Base-by-base conservation (phyloP, 2,113 vertebrate genomes). In the Scatophagus argus region DNA sequence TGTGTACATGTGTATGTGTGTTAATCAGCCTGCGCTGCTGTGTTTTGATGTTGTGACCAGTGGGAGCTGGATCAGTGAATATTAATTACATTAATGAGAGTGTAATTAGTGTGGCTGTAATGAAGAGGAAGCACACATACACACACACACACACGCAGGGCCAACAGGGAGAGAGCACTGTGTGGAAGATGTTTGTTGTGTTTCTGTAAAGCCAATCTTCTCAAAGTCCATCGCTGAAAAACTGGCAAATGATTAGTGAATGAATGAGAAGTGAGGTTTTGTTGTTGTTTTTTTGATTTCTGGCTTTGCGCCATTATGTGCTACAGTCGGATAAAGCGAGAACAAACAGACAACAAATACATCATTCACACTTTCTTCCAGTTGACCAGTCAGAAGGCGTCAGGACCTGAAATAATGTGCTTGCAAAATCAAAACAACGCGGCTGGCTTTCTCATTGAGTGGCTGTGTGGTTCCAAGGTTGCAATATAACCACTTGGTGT, bases 21-120 rank as follows among this genome's bases (percentile, higher is more conserved):
- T 88, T 91, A 86, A 87, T 90, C 85, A 85, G 82, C 81, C 79
- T 81, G 77, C 63, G 68, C 88, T 88, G 80, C 87, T 88, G 81
- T 92, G 91, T 92, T 92, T 91, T 93, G 90, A 91, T 93, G 92
- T 91, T 93, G 82, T 91, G 90, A 92, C 90, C 90, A 86, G 74
- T 82, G 91, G 93, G 91, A 94, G 89, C 87, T 86, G 87, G 90
- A 92, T 93, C 90, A 89, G 90, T 93, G 92, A 92, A 94, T 93
- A 93, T 93, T 94, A 92, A 94, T 93, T 90, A 91, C 88, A 91
- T 92, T 92, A 92, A 93, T 94, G 90, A 94, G 91, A 84, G 84
- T 90, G 87, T 93, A 94, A 94, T 94, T 93, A 94, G 93, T 82
- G 85, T 87, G 85, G 82, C 84, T 93, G 87, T 90, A 92, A 91